Conservation (phyloP, 2,888 invertebrate species). For the Caenorhabditis becei region DNA sequence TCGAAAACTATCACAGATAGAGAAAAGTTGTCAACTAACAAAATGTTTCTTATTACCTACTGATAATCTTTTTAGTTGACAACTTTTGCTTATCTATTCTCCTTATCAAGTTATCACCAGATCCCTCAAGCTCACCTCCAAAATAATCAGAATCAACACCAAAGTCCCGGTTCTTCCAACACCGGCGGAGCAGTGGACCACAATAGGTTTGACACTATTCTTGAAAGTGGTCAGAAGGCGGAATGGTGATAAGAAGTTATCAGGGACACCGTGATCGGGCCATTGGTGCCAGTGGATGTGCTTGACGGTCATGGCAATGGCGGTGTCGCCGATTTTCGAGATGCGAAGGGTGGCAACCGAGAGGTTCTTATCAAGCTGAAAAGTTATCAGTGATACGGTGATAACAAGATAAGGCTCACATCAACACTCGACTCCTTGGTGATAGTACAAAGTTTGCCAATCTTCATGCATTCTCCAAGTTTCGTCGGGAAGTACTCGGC, state of each 20-base stretch:
- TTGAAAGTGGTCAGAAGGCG: slow-evolving; percentile 25
- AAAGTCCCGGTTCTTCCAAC: slow-evolving; percentile 56
- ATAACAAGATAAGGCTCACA: slow-evolving; percentile 1
- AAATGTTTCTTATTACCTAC: too few species aligned
- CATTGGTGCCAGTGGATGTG: too few species aligned
- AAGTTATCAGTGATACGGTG: background rate
- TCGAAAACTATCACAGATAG: too few species aligned
- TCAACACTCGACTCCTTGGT: slow-evolving; percentile 34
- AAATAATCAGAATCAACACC: slow-evolving; percentile 41
- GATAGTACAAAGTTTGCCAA: slow-evolving; percentile 41
- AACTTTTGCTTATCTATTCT: too few species aligned
- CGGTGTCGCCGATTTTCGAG: too few species aligned
- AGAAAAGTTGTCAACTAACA: too few species aligned
- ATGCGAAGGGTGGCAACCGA: too few species aligned
- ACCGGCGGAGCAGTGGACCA: slow-evolving; percentile 59
- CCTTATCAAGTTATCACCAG: too few species aligned
- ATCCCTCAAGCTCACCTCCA: slow-evolving; percentile 14
- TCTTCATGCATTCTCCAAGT: slow-evolving; percentile 33
- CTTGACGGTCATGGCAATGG: too few species aligned
- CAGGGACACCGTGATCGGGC: too few species aligned
- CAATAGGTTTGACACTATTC: slow-evolving; percentile 36
- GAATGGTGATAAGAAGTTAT: too few species aligned
- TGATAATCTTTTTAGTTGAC: too few species aligned
- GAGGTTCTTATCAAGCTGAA: slow-evolving; percentile 44
- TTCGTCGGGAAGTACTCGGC: slow-evolving; percentile 60